Base-by-base conservation (phyloP, 2,797 vertebrate species). In the Bovichtus diacanthus region DNA sequence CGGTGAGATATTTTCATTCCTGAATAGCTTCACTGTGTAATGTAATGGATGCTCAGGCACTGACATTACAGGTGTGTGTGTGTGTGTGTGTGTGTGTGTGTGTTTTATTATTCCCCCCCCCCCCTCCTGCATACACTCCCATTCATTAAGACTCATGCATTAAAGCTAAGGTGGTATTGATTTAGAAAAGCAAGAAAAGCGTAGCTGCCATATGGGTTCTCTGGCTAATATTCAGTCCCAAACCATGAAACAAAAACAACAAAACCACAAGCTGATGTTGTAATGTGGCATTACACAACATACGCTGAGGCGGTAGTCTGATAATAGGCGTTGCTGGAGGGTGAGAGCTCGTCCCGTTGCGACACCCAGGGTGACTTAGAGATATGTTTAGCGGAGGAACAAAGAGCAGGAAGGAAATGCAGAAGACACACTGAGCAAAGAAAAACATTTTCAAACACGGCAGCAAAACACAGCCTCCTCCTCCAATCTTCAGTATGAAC, bases 341-440 rank as follows among this genome's bases (percentile, higher is more conserved):
- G 81, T 74, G 80, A 88, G 89, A 69, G 79, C 61, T 66, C 70
- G 59, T 93, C 90, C 90, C 87, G 65, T 86, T 87, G 85, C 55
- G 82, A 88, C 86, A 90, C 81, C 81, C 87, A 65, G 85, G 75
- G 87, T 85, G 85, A 90, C 83, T 82, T 79, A 70, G 71, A 89
- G 83, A 63, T 86, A 82, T 86, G 87, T 92, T 90, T 85, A 81
- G 74, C 44, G 18, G 81, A 86, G 83, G 86, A 94, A 93, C 85
- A 93, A 91, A 91, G 92, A 83, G 74, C 90, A 93, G 92, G 92
- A 93, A 93, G 88, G 91, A 92, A 92, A 91, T 74, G 66, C 70
- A 88, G 81, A 84, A 82, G 80, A 90, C 85, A 73, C 76, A 86
- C 73, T 34, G 83, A 83, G 86, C 76, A 86, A 84, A 85, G 82